These are phyloP conservation scores for Poecilia picta DNA, from an alignment of 2,797 vertebrate genomes.

Conservation along the genomic window DNA sequence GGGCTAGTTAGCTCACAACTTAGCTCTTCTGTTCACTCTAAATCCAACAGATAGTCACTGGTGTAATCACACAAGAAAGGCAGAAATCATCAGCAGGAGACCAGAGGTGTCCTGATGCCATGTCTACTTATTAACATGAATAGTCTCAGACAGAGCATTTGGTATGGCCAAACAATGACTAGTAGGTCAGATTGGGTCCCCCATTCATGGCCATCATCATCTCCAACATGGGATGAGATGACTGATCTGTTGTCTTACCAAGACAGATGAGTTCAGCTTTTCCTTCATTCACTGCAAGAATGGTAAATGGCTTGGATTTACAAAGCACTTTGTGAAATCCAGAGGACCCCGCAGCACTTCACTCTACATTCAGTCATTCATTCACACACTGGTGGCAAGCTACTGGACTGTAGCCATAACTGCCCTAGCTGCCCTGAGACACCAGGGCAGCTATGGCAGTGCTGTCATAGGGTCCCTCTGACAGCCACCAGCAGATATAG, in stretches of 20 bases:
- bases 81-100: not conserved
- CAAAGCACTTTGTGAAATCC: no score
- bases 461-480: no score
- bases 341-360: no score
- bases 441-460: no score
- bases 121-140: not conserved
- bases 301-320: no score
- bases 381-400: no score
- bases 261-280: not conserved
- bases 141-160: not conserved
- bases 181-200: not conserved
- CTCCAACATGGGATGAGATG: not conserved
- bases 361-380: no score
- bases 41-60: not conserved
- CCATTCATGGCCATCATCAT: not conserved
- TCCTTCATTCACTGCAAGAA: not conserved
- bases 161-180: not conserved
- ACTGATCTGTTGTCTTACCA: not conserved
- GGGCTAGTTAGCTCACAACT: not conserved
- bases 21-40: no score
- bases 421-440: no score
- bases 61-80: not conserved
- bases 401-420: no score
- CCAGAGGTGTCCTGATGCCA: not conserved
- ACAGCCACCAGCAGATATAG: no score